Evolutionary conservation across 2,113 vertebrate species (phyloP).

Genomic region (Pholis gunnellus): DNA sequence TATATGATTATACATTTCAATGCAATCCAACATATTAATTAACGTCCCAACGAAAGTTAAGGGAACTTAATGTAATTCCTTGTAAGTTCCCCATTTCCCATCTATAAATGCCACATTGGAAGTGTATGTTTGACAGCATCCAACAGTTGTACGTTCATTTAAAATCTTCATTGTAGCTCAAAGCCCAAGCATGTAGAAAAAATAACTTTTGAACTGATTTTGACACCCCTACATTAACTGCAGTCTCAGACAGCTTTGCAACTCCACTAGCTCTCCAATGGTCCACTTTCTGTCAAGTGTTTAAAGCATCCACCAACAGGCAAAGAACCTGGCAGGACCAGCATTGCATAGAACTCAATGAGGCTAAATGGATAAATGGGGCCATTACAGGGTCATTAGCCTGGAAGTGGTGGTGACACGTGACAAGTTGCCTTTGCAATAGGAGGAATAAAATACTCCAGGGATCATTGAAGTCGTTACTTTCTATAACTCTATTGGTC

Average conservation of each 20-base stretch:
- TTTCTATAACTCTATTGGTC: conserved; percentile 52
- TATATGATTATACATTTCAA: neutral
- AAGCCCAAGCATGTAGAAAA: conserved; percentile 15
- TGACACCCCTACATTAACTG: conserved; percentile 17
- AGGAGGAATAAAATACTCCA: conserved; percentile 54
- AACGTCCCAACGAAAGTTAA: neutral
- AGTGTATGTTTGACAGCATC: neutral
- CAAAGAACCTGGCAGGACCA: conserved; percentile 60
- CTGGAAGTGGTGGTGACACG: conserved; percentile 67
- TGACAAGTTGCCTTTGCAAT: conserved; percentile 66
- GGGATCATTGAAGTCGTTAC: conserved; percentile 47
- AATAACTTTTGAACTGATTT: conserved; percentile 32
- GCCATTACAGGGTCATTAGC: conserved; percentile 77
- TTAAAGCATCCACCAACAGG: conserved; percentile 54
- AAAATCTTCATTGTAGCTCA: conserved; percentile 5
- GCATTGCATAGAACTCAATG: conserved; percentile 71
- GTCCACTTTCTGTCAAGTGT: conserved; percentile 64
- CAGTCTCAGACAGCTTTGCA: conserved; percentile 49
- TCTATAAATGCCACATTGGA: conserved; percentile 8
- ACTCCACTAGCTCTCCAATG: conserved; percentile 57
- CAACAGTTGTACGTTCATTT: neutral
- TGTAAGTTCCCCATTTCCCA: conserved; percentile 1
- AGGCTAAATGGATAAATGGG: conserved; percentile 79
- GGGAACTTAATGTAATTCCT: neutral
- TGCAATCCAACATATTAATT: neutral